phyloP scores from a whole-genome alignment of 1,140 invertebrate genomes.

The Pseudomyrmex gracilis region DNA sequence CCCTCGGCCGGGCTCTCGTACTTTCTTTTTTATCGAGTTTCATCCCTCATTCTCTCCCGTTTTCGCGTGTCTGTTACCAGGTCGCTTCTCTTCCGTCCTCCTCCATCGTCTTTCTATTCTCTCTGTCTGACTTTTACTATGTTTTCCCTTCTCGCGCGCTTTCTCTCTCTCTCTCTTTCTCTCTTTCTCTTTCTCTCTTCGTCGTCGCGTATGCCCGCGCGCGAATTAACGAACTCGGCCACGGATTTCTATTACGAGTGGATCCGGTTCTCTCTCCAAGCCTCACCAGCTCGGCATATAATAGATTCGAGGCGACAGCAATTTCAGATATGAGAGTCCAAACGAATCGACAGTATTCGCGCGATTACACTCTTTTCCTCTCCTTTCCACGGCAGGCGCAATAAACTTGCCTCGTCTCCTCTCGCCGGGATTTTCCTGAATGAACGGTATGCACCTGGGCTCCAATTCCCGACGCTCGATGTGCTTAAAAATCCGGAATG shows the following conservation, averaged over 20 bases:
- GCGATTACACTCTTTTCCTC: constrained; percentile 67
- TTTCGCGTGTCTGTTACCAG: constrained; percentile 23
- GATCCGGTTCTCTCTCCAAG: constrained; percentile 22
- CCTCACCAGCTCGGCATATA: constrained; percentile 50
- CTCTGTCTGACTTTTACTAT: not conserved
- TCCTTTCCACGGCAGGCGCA: constrained; percentile 40
- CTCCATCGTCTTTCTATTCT: not conserved
- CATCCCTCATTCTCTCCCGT: constrained; percentile 57
- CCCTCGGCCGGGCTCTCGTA: constrained; percentile 13
- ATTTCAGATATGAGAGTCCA: constrained; percentile 69
- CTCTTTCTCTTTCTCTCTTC: not conserved
- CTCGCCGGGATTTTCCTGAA: constrained; percentile 54
- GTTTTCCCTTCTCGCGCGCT: not conserved
- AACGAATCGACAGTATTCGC: constrained; percentile 65
- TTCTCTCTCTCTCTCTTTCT: not conserved
- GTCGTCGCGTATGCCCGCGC: constrained; percentile 15
- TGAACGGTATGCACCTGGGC: constrained; percentile 63
- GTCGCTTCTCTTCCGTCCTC: constrained; percentile 41
- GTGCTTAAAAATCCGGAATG: constrained; percentile 64
- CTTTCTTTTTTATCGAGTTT: constrained; percentile 41
- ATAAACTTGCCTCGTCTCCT: constrained; percentile 53
- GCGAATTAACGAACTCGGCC: constrained; percentile 60
- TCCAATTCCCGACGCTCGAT: constrained; percentile 66
- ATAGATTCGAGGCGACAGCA: constrained; percentile 63
- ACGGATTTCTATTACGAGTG: constrained; percentile 56